Percentiles rank a stretch among this genome's conserved stretches.
These are phyloP conservation scores for Speoplatyrhinus poulsoni DNA, from an alignment of 2,113 vertebrate species.

Conservation along the genomic window DNA sequence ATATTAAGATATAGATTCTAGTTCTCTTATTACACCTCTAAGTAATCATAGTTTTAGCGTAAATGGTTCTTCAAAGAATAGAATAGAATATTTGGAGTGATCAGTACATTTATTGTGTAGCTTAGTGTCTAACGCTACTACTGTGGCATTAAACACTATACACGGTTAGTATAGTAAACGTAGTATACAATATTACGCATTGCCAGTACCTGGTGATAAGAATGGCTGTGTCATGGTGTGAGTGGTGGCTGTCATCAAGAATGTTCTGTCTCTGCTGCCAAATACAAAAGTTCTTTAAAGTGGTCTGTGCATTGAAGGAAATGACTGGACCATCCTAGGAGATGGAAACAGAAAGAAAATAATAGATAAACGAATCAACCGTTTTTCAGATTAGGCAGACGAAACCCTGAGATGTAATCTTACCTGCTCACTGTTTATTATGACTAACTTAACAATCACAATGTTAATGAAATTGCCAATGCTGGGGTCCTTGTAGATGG, in stretches of 20 bases:
- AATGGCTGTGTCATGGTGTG: slow-evolving; percentile 92
- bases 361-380: slow-evolving; percentile 23
- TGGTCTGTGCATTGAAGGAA: slow-evolving; percentile 95
- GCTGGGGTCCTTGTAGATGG: slow-evolving; percentile 98
- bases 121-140: not conserved
- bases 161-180: too few relatives aligned
- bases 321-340: slow-evolving; percentile 91
- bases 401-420: slow-evolving; percentile 30
- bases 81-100: not conserved
- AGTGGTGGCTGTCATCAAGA: slow-evolving; percentile 86
- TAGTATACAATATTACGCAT: not conserved
- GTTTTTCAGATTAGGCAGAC: slow-evolving; percentile 32
- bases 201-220: slow-evolving; percentile 90
- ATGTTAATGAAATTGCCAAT: slow-evolving; percentile 99
- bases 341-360: not conserved
- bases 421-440: slow-evolving; percentile 96
- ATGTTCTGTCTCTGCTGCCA: slow-evolving; percentile 94
- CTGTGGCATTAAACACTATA: too few relatives aligned
- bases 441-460: slow-evolving; percentile 95
- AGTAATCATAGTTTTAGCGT: not conserved
- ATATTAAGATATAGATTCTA: slow-evolving; percentile 1
- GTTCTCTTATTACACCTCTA: not conserved
- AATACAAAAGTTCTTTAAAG: slow-evolving; percentile 96
- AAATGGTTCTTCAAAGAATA: not conserved
- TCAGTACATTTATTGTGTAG: not conserved